Conservation (phyloP, 2,888 invertebrate species). For the Crematogaster levior region DNA sequence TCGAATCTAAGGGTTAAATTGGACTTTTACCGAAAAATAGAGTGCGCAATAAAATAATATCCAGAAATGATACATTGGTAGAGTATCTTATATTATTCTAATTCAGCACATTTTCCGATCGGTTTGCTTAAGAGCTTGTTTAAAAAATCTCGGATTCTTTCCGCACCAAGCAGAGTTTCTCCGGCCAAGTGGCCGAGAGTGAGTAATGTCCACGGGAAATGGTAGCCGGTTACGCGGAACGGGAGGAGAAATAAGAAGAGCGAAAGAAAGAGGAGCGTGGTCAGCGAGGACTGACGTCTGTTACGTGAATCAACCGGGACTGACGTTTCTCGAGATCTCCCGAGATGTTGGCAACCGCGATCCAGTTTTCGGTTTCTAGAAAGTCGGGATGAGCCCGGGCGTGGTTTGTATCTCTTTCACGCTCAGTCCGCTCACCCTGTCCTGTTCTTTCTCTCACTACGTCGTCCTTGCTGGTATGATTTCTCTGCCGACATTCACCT, state of each 20-base stretch:
- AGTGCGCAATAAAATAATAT: background rate
- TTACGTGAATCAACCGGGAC: conserved; percentile 74
- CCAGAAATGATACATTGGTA: background rate
- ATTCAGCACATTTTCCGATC: background rate
- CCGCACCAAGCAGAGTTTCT: conserved; percentile 69
- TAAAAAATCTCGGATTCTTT: conserved; percentile 33
- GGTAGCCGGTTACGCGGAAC: conserved; percentile 63
- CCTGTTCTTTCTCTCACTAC: conserved; percentile 55
- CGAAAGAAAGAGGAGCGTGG: conserved; percentile 58
- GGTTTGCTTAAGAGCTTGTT: background rate
- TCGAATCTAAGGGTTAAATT: no score
- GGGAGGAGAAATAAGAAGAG: conserved; percentile 52
- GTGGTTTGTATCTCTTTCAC: conserved; percentile 79
- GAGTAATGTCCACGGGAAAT: conserved; percentile 71
- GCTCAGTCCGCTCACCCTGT: conserved; percentile 50
- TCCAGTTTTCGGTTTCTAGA: conserved; percentile 86
- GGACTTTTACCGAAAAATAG: no score
- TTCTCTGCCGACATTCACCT: conserved; percentile 84
- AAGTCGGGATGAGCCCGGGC: conserved; percentile 84
- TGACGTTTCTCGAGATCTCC: conserved; percentile 68
- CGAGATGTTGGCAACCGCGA: conserved; percentile 78
- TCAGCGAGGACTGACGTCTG: conserved; percentile 68
- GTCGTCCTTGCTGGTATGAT: conserved; percentile 84
- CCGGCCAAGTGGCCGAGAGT: conserved; percentile 58
- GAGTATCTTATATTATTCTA: background rate